Percentiles rank a stretch among this genome's conserved stretches.
These are phyloP conservation scores for Drosophila suzukii DNA, from an alignment of 1,140 invertebrate genomes.

Conservation along the genomic window DNA sequence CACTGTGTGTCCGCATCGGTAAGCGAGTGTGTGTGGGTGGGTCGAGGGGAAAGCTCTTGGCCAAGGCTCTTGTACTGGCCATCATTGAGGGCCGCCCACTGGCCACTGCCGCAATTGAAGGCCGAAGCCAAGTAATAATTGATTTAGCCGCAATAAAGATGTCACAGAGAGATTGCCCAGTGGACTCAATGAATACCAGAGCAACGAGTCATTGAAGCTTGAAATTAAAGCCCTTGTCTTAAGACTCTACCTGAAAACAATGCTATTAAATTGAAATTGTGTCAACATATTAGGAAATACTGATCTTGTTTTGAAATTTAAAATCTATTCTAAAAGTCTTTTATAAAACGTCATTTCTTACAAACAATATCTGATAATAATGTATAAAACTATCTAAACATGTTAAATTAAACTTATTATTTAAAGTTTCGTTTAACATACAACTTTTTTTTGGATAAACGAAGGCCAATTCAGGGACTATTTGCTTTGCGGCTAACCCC, in stretches of 20 bases:
- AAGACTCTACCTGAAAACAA: not conserved
- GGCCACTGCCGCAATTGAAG: conserved; percentile 36
- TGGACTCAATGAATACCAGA: conserved; percentile 4
- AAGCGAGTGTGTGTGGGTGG: conserved; percentile 15
- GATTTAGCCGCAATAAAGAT: conserved; percentile 39
- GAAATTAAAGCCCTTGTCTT: not conserved
- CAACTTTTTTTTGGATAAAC: not conserved
- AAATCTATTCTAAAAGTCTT: too few species aligned
- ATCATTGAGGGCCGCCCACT: conserved; percentile 19
- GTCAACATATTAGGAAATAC: too few species aligned
- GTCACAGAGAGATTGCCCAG: conserved; percentile 25
- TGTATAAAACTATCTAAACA: not conserved
- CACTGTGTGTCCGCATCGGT: not conserved
- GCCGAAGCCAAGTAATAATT: conserved; percentile 37
- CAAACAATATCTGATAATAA: too few species aligned
- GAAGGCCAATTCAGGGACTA: not conserved
- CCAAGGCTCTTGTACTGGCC: conserved; percentile 39
- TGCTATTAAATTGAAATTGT: too few species aligned
- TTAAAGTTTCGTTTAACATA: not conserved
- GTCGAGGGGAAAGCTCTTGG: conserved; percentile 23
- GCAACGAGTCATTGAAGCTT: conserved; percentile 6
- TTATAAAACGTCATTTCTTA: too few species aligned
- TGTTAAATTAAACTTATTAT: too few species aligned
- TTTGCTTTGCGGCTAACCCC: not conserved
- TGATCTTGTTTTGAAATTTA: too few species aligned